A percentile compares a stretch with the other conserved stretches of the same genome.
Conservation (phyloP, 1,140 invertebrate genomes). For the Atta colombica region DNA sequence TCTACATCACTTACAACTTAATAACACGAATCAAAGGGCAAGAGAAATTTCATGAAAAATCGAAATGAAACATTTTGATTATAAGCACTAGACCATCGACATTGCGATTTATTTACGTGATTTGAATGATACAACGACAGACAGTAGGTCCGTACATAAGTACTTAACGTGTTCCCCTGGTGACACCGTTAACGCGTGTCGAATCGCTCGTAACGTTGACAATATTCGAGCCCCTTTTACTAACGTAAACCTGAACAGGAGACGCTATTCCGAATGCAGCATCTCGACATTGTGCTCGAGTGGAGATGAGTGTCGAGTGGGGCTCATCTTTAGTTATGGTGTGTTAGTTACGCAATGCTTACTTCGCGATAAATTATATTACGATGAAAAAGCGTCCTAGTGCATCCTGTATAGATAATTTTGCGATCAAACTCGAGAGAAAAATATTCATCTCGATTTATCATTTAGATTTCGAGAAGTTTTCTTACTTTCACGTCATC, state of each 20-base stretch:
- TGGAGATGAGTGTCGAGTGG: slow-evolving; percentile 69
- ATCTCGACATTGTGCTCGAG: slow-evolving; percentile 77
- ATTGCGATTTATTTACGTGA: slow-evolving; percentile 46
- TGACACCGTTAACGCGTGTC: slow-evolving; percentile 77
- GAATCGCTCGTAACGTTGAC: slow-evolving; percentile 79
- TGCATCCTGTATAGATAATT: not conserved
- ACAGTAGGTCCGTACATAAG: slow-evolving; percentile 16
- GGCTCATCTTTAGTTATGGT: slow-evolving; percentile 75
- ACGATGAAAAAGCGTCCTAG: slow-evolving; percentile 31
- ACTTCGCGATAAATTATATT: slow-evolving; percentile 76
- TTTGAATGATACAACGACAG: slow-evolving; percentile 27
- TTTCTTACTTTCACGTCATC: not conserved
- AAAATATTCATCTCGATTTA: slow-evolving; percentile 18
- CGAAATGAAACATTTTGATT: slow-evolving; percentile 29
- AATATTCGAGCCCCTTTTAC: slow-evolving; percentile 77
- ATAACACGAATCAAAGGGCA: not conserved
- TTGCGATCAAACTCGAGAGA: not conserved
- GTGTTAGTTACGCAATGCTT: slow-evolving; percentile 76
- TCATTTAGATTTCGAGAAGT: not conserved
- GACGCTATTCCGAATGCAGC: slow-evolving; percentile 65
- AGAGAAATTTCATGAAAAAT: slow-evolving; percentile 29
- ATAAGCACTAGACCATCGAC: not conserved
- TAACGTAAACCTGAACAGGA: slow-evolving; percentile 78
- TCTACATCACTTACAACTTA: not conserved
- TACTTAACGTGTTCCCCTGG: slow-evolving; percentile 69